Percentiles rank a stretch among this genome's conserved stretches.
phyloP scores from a whole-genome alignment of 2,888 invertebrate genomes.

The Endomychus coccineus region DNA sequence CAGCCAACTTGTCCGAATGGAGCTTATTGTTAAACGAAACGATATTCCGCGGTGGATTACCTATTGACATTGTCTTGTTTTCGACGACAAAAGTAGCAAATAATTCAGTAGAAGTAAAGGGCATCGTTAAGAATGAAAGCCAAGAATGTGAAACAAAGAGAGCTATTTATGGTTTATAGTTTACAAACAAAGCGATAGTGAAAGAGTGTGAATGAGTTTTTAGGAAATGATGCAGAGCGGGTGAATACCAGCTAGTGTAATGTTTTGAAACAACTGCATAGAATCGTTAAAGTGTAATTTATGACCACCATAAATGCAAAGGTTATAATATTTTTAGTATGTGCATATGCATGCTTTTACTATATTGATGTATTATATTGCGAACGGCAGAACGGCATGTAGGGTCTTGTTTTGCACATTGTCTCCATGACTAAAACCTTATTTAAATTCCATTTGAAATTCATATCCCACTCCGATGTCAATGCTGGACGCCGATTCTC shows the following conservation, averaged over 20 bases:
- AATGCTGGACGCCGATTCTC: too few species aligned
- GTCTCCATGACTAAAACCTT: too few species aligned
- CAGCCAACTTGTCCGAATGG: slow-evolving; percentile 3
- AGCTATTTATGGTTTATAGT: slow-evolving; percentile 22
- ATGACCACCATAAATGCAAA: slow-evolving; percentile 42
- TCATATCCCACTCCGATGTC: too few species aligned
- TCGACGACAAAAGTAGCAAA: slow-evolving; percentile 11
- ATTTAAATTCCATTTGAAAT: too few species aligned
- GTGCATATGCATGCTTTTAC: slow-evolving; percentile 37
- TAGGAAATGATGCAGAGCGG: slow-evolving; percentile 34
- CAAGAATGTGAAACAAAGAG: slow-evolving; percentile 20
- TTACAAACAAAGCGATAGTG: slow-evolving; percentile 31
- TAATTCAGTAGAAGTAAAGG: too few species aligned
- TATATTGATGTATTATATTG: slow-evolving; percentile 29
- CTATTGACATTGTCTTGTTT: slow-evolving; percentile 10
- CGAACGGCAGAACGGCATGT: slow-evolving; percentile 12
- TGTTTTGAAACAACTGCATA: slow-evolving; percentile 44
- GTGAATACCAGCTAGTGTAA: slow-evolving; percentile 27
- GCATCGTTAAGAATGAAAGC: too few species aligned
- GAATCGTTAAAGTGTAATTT: slow-evolving; percentile 45
- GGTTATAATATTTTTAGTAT: slow-evolving; percentile 45
- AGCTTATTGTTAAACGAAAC: slow-evolving; percentile 10
- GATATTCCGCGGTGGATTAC: slow-evolving; percentile 9
- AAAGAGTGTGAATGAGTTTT: slow-evolving; percentile 34
- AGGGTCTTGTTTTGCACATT: slow-evolving; percentile 12